Evolutionary conservation across 2,797 vertebrate species (phyloP).

Genomic region (Takifugu rubripes): DNA sequence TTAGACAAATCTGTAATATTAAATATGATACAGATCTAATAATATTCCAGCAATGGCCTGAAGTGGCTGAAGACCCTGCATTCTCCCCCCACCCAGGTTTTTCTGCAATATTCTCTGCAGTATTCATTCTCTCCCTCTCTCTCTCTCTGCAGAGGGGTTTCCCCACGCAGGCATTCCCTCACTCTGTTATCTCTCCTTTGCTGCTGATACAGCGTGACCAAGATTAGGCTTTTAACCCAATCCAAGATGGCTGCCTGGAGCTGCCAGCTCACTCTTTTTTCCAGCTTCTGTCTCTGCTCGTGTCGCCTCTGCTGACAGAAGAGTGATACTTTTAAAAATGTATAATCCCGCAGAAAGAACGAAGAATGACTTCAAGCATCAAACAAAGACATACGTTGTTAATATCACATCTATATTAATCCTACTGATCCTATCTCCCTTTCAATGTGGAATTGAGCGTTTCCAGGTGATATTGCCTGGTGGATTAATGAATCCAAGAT

Average conservation of each 20-base stretch:
- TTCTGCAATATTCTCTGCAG: constrained; percentile 51
- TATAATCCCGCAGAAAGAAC: constrained; percentile 49
- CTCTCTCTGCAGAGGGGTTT: constrained; percentile 54
- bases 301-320: constrained; percentile 17
- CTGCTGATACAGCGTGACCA: constrained; percentile 64
- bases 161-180: constrained; percentile 59
- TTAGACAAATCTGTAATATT: constrained; percentile 8
- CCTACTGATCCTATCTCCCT: constrained; percentile 29
- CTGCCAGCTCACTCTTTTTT: constrained; percentile 15
- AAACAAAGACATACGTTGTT: constrained; percentile 28
- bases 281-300: constrained; percentile 4
- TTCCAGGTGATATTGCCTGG: too few relatives aligned
- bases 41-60: constrained; percentile 15
- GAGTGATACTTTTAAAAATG: constrained; percentile 50
- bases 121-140: constrained; percentile 18
- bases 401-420: constrained; percentile 33
- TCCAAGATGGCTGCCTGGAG: constrained; percentile 63
- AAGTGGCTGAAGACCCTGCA: constrained; percentile 19
- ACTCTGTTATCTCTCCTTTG: constrained; percentile 50
- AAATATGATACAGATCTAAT: constrained; percentile 23
- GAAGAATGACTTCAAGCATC: constrained; percentile 11
- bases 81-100: constrained; percentile 15
- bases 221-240: constrained; percentile 58
- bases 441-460: too few relatives aligned
- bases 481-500: too few relatives aligned